These are phyloP conservation scores for Phalloptychus januarius DNA, from an alignment of 2,797 vertebrate species.

Conservation along the genomic window DNA sequence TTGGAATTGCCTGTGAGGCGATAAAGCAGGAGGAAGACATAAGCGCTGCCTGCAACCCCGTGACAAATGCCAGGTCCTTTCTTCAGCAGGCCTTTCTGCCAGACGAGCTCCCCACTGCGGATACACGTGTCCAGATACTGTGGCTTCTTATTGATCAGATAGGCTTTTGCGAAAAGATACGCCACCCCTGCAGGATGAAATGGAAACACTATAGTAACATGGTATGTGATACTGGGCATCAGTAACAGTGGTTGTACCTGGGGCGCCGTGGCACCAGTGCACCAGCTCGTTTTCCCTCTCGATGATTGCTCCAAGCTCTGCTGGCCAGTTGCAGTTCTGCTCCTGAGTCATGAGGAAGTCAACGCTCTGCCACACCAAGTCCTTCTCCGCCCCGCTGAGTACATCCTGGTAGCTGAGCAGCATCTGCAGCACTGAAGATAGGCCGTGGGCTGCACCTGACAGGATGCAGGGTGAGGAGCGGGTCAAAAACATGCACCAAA, in stretches of 20 bases:
- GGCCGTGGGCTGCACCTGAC: slow-evolving; percentile 89
- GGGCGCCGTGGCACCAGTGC: slow-evolving; percentile 92
- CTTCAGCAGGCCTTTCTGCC: slow-evolving; percentile 90
- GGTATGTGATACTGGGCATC: too few relatives aligned
- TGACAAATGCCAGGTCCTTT: slow-evolving; percentile 93
- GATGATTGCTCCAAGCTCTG: slow-evolving; percentile 88
- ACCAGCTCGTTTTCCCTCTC: slow-evolving; percentile 90
- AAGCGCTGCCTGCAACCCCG: slow-evolving; percentile 88
- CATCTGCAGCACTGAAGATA: slow-evolving; percentile 91
- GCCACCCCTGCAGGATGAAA: slow-evolving; percentile 83
- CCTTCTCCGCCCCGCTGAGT: slow-evolving; percentile 84
- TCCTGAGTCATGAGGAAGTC: slow-evolving; percentile 93
- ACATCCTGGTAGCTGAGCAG: slow-evolving; percentile 89
- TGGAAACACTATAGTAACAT: not conserved
- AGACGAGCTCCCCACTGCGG: slow-evolving; percentile 88
- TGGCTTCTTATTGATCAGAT: slow-evolving; percentile 89
- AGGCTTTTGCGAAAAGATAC: slow-evolving; percentile 91
- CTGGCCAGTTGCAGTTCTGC: slow-evolving; percentile 92
- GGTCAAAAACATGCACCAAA: slow-evolving; percentile 16
- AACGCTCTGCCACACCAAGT: slow-evolving; percentile 90
- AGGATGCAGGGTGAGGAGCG: not conserved
- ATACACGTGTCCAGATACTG: slow-evolving; percentile 91
- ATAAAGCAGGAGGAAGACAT: slow-evolving; percentile 90
- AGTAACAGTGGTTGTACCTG: slow-evolving; percentile 73
- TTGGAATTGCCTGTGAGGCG: slow-evolving; percentile 89